Conservation (phyloP, 2,888 invertebrate genomes). For the Lomographa bimaculata region DNA sequence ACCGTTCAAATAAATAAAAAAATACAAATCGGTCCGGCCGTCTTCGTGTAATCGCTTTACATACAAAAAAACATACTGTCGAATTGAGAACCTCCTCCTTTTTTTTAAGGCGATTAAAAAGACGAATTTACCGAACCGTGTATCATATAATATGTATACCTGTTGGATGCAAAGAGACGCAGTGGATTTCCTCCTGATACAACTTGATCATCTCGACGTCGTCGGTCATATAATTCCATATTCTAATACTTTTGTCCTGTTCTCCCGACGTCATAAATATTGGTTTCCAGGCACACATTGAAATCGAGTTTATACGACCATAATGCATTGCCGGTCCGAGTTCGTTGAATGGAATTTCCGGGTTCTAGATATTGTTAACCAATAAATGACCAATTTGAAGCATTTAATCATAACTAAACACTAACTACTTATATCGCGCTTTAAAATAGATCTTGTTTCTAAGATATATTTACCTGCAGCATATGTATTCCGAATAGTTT, state of each 20-base stretch:
- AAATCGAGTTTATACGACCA: conserved; percentile 90
- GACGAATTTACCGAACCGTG: background rate
- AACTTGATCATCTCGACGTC: conserved; percentile 90
- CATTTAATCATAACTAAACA: background rate
- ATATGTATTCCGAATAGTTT: conserved; percentile 86
- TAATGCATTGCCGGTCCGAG: conserved; percentile 91
- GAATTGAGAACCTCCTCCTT: too few relatives aligned
- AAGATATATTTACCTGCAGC: conserved; percentile 63
- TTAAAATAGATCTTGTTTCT: background rate
- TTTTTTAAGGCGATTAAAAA: too few relatives aligned
- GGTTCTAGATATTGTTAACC: conserved; percentile 58
- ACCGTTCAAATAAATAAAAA: too few relatives aligned
- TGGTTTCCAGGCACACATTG: conserved; percentile 95
- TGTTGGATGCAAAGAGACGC: conserved; percentile 89
- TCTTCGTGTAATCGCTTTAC: too few relatives aligned
- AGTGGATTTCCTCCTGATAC: conserved; percentile 92
- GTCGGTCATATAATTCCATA: conserved; percentile 96
- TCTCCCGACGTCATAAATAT: conserved; percentile 92
- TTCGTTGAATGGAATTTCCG: conserved; percentile 85
- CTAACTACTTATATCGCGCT: background rate
- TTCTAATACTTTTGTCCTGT: conserved; percentile 91
- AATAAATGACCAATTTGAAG: conserved; percentile 7
- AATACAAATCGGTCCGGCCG: too few relatives aligned
- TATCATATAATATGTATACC: conserved; percentile 47
- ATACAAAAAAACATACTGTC: too few relatives aligned